Evolutionary conservation across 2,797 vertebrate genomes (phyloP).

Genomic region (Threskiornis aethiopicus): DNA sequence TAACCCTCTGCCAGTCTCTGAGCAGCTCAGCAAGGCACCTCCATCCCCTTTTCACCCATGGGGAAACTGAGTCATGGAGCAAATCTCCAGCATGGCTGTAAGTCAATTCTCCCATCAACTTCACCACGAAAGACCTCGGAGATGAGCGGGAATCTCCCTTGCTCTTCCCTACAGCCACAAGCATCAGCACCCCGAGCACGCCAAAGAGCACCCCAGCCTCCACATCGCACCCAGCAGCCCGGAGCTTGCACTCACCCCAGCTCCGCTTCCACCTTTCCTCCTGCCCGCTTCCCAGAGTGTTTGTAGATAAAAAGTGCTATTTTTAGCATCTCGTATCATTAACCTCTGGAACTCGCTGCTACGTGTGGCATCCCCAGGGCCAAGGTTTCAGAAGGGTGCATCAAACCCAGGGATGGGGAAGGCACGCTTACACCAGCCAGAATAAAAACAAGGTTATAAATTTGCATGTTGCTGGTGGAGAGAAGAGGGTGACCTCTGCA

Average conservation of each 20-base stretch:
- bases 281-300: neutral
- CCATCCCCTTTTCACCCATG: neutral
- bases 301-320: neutral
- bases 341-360: neutral
- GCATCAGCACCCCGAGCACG: neutral
- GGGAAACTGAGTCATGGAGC: neutral
- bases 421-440: neutral
- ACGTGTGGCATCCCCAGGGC: neutral
- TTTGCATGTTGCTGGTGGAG: too few relatives aligned
- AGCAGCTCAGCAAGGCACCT: neutral
- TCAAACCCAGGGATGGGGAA: neutral
- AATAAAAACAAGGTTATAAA: neutral
- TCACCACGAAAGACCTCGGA: rapidly evolving
- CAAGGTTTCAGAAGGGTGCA: neutral
- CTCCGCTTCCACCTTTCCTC: neutral
- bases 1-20: neutral
- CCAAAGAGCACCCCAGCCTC: neutral
- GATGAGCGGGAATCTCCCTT: rapidly evolving
- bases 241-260: rapidly evolving
- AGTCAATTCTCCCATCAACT: neutral
- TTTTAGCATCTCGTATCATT: neutral
- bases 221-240: rapidly evolving
- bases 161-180: neutral
- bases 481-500: neutral
- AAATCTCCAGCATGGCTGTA: rapidly evolving